phyloP scores from a whole-genome alignment of 2,797 vertebrate species.

The Acridotheres tristis region DNA sequence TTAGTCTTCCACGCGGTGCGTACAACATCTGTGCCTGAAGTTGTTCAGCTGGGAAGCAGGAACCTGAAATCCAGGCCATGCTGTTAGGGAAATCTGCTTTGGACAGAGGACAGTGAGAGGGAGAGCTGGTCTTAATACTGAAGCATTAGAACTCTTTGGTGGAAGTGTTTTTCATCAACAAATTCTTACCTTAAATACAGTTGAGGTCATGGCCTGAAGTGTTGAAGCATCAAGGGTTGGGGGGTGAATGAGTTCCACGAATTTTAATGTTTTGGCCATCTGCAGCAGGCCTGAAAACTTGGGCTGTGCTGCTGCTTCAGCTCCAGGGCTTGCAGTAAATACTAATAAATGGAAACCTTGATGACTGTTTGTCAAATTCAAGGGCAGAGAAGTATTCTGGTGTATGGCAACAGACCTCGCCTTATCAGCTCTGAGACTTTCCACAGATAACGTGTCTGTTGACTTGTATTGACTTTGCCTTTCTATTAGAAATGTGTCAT shows the following conservation, averaged over 20 bases:
- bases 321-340: neutral
- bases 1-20: conserved; percentile 86
- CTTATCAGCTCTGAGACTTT: neutral
- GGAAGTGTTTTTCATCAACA: neutral
- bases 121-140: neutral
- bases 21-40: neutral
- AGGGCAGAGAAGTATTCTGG: neutral
- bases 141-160: neutral
- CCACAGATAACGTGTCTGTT: neutral
- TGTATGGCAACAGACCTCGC: neutral
- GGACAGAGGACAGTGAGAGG: neutral
- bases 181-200: neutral
- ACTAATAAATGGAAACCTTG: neutral
- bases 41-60: neutral
- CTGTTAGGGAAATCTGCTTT: neutral
- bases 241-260: neutral
- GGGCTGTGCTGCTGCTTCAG: neutral
- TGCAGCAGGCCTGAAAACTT: neutral
- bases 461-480: neutral
- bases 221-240: neutral
- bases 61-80: neutral
- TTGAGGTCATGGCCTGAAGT: neutral
- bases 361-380: neutral
- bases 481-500: neutral
- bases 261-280: neutral